These are phyloP conservation scores for Temnopleurus reevesii DNA, from an alignment of 53 echinoderm and acorn worm species.

Conservation along the genomic window DNA sequence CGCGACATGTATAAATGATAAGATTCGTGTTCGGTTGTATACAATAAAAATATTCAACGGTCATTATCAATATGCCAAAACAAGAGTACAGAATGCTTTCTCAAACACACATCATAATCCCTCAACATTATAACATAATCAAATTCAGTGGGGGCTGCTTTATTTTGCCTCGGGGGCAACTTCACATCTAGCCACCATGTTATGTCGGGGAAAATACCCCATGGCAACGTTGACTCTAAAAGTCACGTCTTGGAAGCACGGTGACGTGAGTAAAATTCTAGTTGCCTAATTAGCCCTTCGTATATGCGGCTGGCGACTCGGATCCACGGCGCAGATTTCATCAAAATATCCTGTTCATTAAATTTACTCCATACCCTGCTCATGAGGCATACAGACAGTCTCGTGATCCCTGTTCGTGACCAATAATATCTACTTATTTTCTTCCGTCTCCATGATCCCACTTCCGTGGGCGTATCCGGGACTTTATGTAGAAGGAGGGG, in stretches of 20 bases:
- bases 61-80: background rate
- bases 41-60: too few relatives aligned
- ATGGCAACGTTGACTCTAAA: conserved; percentile 15
- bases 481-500: too few relatives aligned
- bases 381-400: background rate
- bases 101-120: background rate
- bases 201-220: background rate
- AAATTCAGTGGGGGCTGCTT: background rate
- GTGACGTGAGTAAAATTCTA: background rate
- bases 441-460: background rate
- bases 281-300: conserved; percentile 2
- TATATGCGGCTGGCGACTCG: background rate
- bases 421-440: background rate
- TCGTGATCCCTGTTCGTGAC: background rate
- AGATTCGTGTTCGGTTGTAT: too few relatives aligned
- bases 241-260: conserved; percentile 6
- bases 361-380: background rate
- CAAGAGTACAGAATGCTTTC: background rate
- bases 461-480: too few relatives aligned
- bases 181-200: background rate
- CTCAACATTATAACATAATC: background rate
- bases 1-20: too few relatives aligned
- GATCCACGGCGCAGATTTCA: background rate
- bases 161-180: background rate
- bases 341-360: conserved; percentile 36